Base-by-base conservation (phyloP, 1,140 invertebrate genomes). In the Drosophila repleta region DNA sequence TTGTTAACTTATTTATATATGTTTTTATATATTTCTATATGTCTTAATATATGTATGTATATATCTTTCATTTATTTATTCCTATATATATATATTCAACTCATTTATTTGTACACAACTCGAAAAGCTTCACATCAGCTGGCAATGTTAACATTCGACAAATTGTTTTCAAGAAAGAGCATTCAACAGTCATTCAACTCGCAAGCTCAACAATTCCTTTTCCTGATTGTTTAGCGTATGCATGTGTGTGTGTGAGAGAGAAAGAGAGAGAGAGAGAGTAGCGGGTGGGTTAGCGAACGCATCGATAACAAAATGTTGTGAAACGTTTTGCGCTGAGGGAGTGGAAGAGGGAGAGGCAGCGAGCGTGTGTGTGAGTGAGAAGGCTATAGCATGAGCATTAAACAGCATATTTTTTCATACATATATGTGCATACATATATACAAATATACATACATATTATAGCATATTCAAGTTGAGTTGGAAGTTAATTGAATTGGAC, bases 231-330 rank as follows among this genome's bases (percentile, higher is more conserved):
- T 43, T 26, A 51, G 48, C 29, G 18, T 26, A 29, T 46, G 32
- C 24, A 20, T 49, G 41, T 45, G 53, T 39, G 21, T 46, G 20
- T 60, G 51, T 61, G 53, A 56, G 45, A 53, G 48, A n/a, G 37
- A 48, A 17, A 35, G 39, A 49, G 41, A 51, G 45, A 24, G 26
- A 41, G 15, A 61, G 43, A 76, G 39, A 62, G 46, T 74, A 83
- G 80, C 75, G 81, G 81, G 81, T 84, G 81, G 80, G 76, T 81
- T 74, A 60, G 62, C 74, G 60, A 84, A 74, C 61, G 81, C 70
- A 80, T 43, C 81, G 77, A 85, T 81, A 85, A 84, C 66, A 29
- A 43, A 63, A 11, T 56, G 53, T 21, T 53, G 10, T 20, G 18
- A 53, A 77, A 78, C 53, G 51, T 58, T 60, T 64, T 60, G 53